Base-by-base conservation (phyloP, 2,888 invertebrate genomes). In the Campoplex nolae region DNA sequence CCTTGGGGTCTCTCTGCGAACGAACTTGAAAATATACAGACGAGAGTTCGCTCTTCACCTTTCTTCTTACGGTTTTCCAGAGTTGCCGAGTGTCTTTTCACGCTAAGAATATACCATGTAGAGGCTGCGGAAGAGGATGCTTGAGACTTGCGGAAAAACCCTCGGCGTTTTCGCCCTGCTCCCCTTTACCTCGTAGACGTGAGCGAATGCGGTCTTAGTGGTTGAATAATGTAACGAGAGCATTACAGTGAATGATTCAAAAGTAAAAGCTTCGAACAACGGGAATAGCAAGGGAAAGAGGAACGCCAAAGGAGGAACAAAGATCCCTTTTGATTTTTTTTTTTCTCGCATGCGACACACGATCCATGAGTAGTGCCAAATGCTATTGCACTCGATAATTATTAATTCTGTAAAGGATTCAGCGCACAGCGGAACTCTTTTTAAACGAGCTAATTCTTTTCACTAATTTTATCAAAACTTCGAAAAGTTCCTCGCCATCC, bases 231-330 rank as follows among this genome's bases (percentile, higher is more conserved):
- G 92, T 91, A 92, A 92, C 92, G 91, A 58, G 77, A 90, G 91
- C 92, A 91, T 91, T 89, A 90, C 90, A 89, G 90, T 92, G 91
- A 93, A 93, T 93, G 92, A 93, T 93, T 93, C 91, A 93, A 92
- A 92, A 93, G 91, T 92, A 91, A 91, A 92, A 92, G 92, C 91
- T 92, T 90, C 91, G 86, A 87, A 90, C 91, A 89, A 89, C 89
- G 89, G 90, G 90, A 89, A 84, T 77, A 13, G 80, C 56, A 75
- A 80, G 85, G 51, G 65, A 32, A 54, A 54, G 48, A 71, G 76
- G 75, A 45, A 58, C 75, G 67, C 13, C 28, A 58, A 58, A 16
- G 18, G 35, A 42, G 58, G 42, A 58, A 58, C 8, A 58, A 23
- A 23, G 28, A 7, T 58, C 16, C 70, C 67, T 83, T 85, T 85